phyloP scores from a whole-genome alignment of 2,113 vertebrate genomes.

The Electrona antarctica region DNA sequence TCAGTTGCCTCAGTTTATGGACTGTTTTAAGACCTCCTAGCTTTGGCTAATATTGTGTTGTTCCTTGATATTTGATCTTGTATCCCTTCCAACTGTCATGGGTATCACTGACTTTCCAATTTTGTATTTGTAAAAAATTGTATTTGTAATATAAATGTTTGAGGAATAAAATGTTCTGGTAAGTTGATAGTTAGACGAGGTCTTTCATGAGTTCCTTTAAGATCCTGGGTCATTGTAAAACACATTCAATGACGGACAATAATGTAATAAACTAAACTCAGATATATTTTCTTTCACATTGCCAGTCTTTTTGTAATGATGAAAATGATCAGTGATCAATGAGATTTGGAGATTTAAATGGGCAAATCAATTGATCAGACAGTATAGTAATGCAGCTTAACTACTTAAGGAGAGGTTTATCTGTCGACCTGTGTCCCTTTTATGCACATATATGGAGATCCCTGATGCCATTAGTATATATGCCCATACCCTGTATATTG shows the following conservation, averaged over 20 bases:
- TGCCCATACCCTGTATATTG: too few relatives aligned
- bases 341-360: slow-evolving; percentile 49
- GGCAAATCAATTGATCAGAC: slow-evolving; percentile 32
- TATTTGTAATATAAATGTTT: slow-evolving; percentile 79
- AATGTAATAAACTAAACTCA: slow-evolving; percentile 46
- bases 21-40: slow-evolving; percentile 58
- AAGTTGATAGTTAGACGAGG: slow-evolving; percentile 53
- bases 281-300: slow-evolving; percentile 20
- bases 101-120: slow-evolving; percentile 73
- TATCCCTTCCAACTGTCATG: slow-evolving; percentile 65
- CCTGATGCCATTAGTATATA: too few relatives aligned
- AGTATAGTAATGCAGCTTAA: slow-evolving; percentile 1
- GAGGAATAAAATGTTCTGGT: slow-evolving; percentile 67
- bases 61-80: slow-evolving; percentile 69
- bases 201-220: slow-evolving; percentile 44
- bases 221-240: slow-evolving; percentile 43
- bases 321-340: slow-evolving; percentile 26
- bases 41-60: slow-evolving; percentile 65
- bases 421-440: too few relatives aligned
- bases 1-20: slow-evolving; percentile 57
- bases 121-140: slow-evolving; percentile 81
- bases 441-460: too few relatives aligned
- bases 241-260: slow-evolving; percentile 36
- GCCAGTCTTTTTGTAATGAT: slow-evolving; percentile 31
- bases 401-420: neutral